Evolutionary conservation across 2,797 vertebrate species (phyloP), one percentile per base, ranked within the genome.

Genomic region (Silurus lanzhouensis): DNA sequence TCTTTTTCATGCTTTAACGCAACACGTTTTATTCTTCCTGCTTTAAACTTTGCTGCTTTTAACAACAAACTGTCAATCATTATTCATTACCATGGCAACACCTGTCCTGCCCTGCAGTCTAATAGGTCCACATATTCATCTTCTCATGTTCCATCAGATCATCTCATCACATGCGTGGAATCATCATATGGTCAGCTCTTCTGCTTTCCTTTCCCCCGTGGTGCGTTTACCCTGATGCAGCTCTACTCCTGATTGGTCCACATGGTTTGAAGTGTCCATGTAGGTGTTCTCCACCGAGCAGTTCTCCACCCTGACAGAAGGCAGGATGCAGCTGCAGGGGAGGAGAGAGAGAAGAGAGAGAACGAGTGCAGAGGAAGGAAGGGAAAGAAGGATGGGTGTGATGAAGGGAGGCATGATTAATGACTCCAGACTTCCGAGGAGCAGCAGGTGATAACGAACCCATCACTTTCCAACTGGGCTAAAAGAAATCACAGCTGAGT

Each of bases 371-470:
- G 52, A 74, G 57, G 81, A 52, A 70, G 63, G 66, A 64, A 48
- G 22, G 44, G 80, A 68, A 38, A 38, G 38, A 38, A 38, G 38
- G 38, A 38, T 67, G 46, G 48, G 48, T 58, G 80, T 68, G 80
- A 82, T 68, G 19, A 25, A 82, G 80, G 66, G 52, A 68, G 66
- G 12, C 19, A 48, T 92, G 90, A 92, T 92, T 89, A 92, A 93
- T 91, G 90, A 90, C 83, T 88, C 81, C 68, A 85, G 90, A 90
- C 82, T 87, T 89, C 92, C 90, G 38, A 75, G 89, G 91, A 89
- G 90, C 91, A 91, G 91, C 87, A 87, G 68, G 67, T 88, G 84
- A 87, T 92, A 91, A 92, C 93, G 89, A 91, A 94, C 88, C 64
- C 86, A 91, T 91, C 86, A 85, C 77, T 83, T 82, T 71, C 82